phyloP scores from a whole-genome alignment of 2,113 vertebrate species.

The Helogale parvula region DNA sequence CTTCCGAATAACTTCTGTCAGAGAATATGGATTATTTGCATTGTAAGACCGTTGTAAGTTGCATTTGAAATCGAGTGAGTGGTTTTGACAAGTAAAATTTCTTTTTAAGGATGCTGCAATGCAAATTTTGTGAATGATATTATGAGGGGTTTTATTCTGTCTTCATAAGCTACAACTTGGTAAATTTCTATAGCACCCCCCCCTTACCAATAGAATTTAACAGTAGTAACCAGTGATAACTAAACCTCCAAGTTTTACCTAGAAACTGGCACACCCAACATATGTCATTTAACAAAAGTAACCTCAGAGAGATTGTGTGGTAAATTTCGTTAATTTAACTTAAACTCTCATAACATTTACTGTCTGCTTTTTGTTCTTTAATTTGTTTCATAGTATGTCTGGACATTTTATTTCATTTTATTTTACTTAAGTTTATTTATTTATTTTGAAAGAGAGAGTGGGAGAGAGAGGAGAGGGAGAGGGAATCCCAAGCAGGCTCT shows the following conservation, averaged over 20 bases:
- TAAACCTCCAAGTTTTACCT: slow-evolving; percentile 15
- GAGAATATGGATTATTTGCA: slow-evolving; percentile 63
- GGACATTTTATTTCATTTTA: background rate
- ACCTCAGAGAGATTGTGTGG: slow-evolving; percentile 20
- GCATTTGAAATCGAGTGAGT: background rate
- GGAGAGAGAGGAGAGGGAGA: too few species aligned
- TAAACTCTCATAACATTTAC: background rate
- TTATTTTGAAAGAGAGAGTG: too few species aligned
- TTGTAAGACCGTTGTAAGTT: slow-evolving; percentile 48
- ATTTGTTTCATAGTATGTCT: background rate
- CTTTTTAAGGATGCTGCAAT: background rate
- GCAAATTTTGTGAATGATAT: slow-evolving; percentile 39
- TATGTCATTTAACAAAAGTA: slow-evolving; percentile 59
- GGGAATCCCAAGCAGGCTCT: too few species aligned
- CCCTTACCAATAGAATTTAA: background rate
- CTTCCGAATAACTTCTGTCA: slow-evolving; percentile 53
- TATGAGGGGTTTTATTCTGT: slow-evolving; percentile 52
- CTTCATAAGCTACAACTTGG: slow-evolving; percentile 21
- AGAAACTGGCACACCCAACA: slow-evolving; percentile 7
- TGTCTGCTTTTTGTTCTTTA: background rate
- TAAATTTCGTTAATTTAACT: background rate
- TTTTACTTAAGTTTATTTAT: too few species aligned
- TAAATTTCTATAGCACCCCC: slow-evolving; percentile 38
- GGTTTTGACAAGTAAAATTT: slow-evolving; percentile 33
- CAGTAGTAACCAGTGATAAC: slow-evolving; percentile 52